Conservation (phyloP, 1,140 invertebrate genomes). For the Sycophaga agraensis region DNA sequence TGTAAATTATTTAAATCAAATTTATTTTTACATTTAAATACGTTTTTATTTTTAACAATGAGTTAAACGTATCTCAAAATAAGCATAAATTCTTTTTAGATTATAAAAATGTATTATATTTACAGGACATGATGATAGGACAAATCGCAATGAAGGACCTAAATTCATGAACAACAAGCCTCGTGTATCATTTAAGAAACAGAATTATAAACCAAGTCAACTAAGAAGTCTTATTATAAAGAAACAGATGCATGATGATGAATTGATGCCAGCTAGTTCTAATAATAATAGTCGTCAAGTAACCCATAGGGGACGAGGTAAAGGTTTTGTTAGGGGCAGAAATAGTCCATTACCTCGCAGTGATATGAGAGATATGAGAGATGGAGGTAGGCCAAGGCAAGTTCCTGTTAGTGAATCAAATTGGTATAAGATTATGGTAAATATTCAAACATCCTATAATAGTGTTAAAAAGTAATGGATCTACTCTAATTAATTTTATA, state of each 20-base stretch:
- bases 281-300: slow-evolving; percentile 39
- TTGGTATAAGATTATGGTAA: slow-evolving; percentile 66
- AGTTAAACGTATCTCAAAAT: background rate
- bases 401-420: slow-evolving; percentile 39
- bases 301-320: slow-evolving; percentile 28
- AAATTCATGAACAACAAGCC: slow-evolving; percentile 29
- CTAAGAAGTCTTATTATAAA: slow-evolving; percentile 9
- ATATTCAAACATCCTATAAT: slow-evolving; percentile 31
- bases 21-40: background rate
- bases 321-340: slow-evolving; percentile 34
- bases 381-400: slow-evolving; percentile 5
- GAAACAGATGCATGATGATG: slow-evolving; percentile 40
- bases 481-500: too few species aligned
- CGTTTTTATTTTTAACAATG: background rate
- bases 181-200: slow-evolving; percentile 43
- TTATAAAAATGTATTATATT: background rate
- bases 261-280: slow-evolving; percentile 35
- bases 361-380: slow-evolving; percentile 29
- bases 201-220: slow-evolving; percentile 4
- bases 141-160: slow-evolving; percentile 24
- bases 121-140: slow-evolving; percentile 43
- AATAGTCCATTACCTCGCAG: slow-evolving; percentile 37
- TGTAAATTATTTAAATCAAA: background rate
- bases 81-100: background rate
- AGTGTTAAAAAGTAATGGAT: too few species aligned